Conservation (phyloP, 2,888 invertebrate species). For the Pachycephus smyrnensis region DNA sequence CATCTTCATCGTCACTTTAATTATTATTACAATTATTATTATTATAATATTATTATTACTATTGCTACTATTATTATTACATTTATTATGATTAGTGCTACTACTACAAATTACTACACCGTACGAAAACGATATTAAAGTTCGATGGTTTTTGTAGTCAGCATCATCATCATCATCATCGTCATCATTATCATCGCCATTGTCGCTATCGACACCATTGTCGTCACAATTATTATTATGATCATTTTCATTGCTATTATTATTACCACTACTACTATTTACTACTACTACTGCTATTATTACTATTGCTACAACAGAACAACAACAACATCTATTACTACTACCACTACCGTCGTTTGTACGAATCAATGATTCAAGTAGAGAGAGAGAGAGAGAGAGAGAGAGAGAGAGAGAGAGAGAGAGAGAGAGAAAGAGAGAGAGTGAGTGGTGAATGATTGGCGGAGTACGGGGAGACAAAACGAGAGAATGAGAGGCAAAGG, state of each 20-base stretch:
- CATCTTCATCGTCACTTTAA: background rate
- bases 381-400: constrained; percentile 8
- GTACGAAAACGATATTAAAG: constrained; percentile 36
- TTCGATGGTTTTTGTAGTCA: constrained; percentile 54
- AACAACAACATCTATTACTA: background rate
- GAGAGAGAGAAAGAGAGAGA: constrained; percentile 9
- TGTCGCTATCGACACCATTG: constrained; percentile 10
- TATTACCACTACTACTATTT: background rate
- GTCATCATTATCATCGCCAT: constrained; percentile 38
- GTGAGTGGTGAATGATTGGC: background rate
- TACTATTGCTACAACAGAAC: constrained; percentile 1
- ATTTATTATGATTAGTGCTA: constrained; percentile 41
- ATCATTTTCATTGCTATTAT: background rate
- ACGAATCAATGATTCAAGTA: background rate
- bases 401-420: constrained; percentile 17
- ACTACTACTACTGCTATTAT: background rate
- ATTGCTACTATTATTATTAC: constrained; percentile 18
- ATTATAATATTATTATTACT: background rate
- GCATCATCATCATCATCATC: constrained; percentile 43
- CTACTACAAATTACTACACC: constrained; percentile 42
- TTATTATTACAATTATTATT: background rate
- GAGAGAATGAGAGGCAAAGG: background rate
- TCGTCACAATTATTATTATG: background rate
- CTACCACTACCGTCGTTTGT: background rate
- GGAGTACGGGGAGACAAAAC: background rate